phyloP scores from a whole-genome alignment of 2,113 vertebrate genomes.

The Phyllopteryx taeniolatus region DNA sequence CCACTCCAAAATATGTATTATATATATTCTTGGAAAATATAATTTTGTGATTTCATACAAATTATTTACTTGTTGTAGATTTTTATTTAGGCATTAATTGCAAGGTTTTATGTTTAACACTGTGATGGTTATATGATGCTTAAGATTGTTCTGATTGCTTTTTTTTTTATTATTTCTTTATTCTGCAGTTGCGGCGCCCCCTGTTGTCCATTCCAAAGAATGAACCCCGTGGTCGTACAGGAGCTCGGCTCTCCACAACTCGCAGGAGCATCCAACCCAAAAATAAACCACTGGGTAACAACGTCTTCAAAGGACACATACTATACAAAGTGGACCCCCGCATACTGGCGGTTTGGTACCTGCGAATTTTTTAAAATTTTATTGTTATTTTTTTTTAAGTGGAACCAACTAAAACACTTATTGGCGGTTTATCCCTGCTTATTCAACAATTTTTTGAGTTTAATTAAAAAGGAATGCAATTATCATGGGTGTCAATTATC shows the following conservation, averaged over 20 bases:
- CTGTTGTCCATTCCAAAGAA: constrained; percentile 92
- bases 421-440: no score
- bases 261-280: constrained; percentile 95
- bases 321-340: no score
- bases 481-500: no score
- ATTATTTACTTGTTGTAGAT: neutral
- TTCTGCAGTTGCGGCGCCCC: constrained; percentile 84
- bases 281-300: constrained; percentile 83
- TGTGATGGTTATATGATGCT: neutral
- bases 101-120: neutral
- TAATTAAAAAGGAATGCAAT: no score
- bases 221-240: constrained; percentile 81
- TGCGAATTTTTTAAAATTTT: no score
- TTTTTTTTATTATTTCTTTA: neutral
- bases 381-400: no score
- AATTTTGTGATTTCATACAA: neutral
- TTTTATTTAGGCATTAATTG: neutral
- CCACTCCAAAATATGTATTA: neutral
- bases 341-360: no score
- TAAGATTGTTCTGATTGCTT: neutral
- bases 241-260: constrained; percentile 90
- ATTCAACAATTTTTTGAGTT: no score
- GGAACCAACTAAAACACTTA: no score
- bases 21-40: neutral
- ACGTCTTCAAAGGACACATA: neutral